Percentiles rank a stretch among this genome's conserved stretches.
These are phyloP conservation scores for Eurois occulta DNA, from an alignment of 2,888 invertebrate species.

Conservation along the genomic window DNA sequence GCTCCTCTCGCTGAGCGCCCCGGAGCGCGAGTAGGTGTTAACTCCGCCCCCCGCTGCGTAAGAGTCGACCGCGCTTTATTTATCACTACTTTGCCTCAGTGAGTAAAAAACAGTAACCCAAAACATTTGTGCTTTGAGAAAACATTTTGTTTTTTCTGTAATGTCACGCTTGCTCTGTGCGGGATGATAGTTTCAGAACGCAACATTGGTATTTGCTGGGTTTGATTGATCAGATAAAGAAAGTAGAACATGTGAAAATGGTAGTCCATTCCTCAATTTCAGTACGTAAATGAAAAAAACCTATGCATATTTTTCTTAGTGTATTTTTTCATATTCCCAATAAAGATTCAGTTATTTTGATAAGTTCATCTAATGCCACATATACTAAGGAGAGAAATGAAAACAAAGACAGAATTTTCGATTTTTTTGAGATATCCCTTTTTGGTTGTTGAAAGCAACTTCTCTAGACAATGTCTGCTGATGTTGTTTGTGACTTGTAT, in stretches of 20 bases:
- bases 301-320: neutral
- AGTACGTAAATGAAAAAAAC: neutral
- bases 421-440: neutral
- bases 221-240: too few species aligned
- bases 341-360: neutral
- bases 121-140: neutral
- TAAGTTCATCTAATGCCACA: neutral
- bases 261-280: neutral
- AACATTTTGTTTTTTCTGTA: neutral
- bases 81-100: conserved; percentile 21
- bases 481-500: conserved; percentile 48
- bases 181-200: too few species aligned
- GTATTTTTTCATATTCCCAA: neutral
- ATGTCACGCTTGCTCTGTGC: neutral
- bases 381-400: neutral
- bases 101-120: neutral
- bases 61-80: conserved; percentile 60
- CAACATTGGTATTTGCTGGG: neutral
- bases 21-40: conserved; percentile 81
- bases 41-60: conserved; percentile 77
- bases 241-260: too few species aligned
- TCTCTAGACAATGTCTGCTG: conserved; percentile 54
- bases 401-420: neutral
- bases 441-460: neutral
- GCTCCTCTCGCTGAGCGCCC: conserved; percentile 58